Conservation (phyloP, 1,140 invertebrate genomes). For the Drosophila pectinifera region DNA sequence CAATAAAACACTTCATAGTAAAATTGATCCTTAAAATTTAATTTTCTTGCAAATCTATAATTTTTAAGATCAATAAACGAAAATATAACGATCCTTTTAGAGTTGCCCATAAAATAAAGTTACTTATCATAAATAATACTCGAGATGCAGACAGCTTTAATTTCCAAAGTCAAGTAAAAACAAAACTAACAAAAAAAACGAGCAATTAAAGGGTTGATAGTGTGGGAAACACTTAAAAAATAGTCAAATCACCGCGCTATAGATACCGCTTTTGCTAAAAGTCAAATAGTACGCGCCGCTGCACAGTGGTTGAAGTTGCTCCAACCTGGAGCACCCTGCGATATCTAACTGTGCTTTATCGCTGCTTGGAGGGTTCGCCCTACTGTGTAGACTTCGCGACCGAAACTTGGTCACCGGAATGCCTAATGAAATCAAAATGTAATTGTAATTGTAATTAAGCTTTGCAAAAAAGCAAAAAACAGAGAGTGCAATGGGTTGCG, state of each 20-base stretch:
- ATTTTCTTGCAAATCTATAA: too few relatives aligned
- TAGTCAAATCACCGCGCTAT: slow-evolving; percentile 39
- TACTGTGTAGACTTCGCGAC: slow-evolving; percentile 15
- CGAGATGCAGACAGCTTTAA: not conserved
- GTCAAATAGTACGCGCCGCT: slow-evolving; percentile 64
- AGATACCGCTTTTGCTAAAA: slow-evolving; percentile 50
- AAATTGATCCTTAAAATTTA: too few relatives aligned
- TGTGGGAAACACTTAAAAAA: slow-evolving; percentile 20
- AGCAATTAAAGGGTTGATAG: slow-evolving; percentile 6
- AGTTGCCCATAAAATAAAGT: not conserved
- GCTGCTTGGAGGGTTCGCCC: not conserved
- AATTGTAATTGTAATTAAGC: slow-evolving; percentile 44
- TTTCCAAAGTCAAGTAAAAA: not conserved
- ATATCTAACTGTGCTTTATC: slow-evolving; percentile 5
- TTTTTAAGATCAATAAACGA: not conserved
- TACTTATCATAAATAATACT: not conserved
- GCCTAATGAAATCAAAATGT: slow-evolving; percentile 40
- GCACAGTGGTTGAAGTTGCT: slow-evolving; percentile 16
- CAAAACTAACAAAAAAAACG: not conserved
- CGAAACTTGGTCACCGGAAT: slow-evolving; percentile 21
- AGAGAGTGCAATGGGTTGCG: slow-evolving; percentile 2
- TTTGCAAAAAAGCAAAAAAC: slow-evolving; percentile 8
- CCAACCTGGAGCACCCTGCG: not conserved
- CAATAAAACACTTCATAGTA: too few relatives aligned
- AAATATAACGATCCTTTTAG: too few relatives aligned